A percentile compares a stretch with the other conserved stretches of the same genome.
Evolutionary conservation across 2,888 invertebrate genomes (phyloP).

Genomic region (Nomada flava): DNA sequence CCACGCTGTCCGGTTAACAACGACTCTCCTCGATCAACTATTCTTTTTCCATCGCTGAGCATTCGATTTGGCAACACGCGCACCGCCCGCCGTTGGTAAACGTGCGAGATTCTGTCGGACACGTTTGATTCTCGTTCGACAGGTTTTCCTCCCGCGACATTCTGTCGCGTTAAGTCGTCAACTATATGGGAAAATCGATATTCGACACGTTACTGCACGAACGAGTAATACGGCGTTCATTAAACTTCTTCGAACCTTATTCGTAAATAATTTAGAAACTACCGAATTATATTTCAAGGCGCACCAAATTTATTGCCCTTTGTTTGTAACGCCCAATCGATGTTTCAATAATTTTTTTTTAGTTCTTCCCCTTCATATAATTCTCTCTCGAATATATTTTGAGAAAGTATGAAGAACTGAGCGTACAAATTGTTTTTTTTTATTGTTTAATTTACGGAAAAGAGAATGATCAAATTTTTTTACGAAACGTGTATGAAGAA

Average conservation of each 20-base stretch:
- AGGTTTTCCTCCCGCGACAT: slow-evolving; percentile 9
- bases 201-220: not conserved
- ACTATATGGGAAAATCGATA: too few species aligned
- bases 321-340: too few species aligned
- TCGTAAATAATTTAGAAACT: not conserved
- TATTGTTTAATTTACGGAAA: too few species aligned
- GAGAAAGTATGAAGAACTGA: too few species aligned
- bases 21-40: slow-evolving; percentile 27
- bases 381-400: too few species aligned
- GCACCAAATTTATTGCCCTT: not conserved
- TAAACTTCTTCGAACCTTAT: not conserved
- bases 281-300: not conserved
- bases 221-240: not conserved
- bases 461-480: too few species aligned
- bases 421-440: too few species aligned
- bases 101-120: not conserved
- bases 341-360: too few species aligned
- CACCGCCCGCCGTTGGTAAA: not conserved
- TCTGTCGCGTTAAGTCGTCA: not conserved
- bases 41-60: slow-evolving; percentile 5
- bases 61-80: slow-evolving; percentile 22
- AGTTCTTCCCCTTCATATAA: too few species aligned
- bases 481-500: too few species aligned
- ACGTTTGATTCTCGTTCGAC: slow-evolving; percentile 36
- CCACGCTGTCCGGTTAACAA: slow-evolving; percentile 46